Percentiles rank a stretch among this genome's conserved stretches.
Conservation (phyloP, 2,888 invertebrate species). For the Andrena haemorrhoa region DNA sequence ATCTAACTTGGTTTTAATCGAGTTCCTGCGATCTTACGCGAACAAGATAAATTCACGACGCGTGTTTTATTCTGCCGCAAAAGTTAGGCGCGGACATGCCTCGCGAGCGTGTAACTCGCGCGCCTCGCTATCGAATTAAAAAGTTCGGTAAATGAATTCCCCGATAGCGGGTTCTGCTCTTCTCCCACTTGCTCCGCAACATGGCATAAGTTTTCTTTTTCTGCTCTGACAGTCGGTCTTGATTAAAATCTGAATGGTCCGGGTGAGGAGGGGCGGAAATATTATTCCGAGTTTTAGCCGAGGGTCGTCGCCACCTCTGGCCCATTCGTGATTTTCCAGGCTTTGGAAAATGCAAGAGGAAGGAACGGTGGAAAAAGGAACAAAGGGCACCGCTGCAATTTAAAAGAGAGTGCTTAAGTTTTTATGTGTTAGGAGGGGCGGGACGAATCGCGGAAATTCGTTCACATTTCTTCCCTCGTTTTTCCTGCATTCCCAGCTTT, state of each 20-base stretch:
- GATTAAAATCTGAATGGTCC: conserved; percentile 70
- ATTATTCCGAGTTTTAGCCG: conserved; percentile 50
- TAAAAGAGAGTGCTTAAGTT: conserved; percentile 50
- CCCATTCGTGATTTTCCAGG: conserved; percentile 39
- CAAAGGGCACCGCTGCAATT: conserved; percentile 51
- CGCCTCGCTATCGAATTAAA: conserved; percentile 57
- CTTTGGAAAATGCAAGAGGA: conserved; percentile 35
- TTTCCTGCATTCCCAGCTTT: background rate
- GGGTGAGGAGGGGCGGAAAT: conserved; percentile 37
- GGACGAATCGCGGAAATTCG: conserved; percentile 54
- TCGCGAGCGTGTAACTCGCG: background rate
- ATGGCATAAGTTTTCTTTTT: conserved; percentile 48
- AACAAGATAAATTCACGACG: conserved; percentile 23
- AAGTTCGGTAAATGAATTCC: conserved; percentile 66
- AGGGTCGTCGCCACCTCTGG: conserved; percentile 12
- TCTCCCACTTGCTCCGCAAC: conserved; percentile 21
- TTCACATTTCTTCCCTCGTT: conserved; percentile 35
- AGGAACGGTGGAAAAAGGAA: conserved; percentile 28
- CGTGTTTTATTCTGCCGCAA: conserved; percentile 31
- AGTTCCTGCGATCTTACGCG: conserved; percentile 34
- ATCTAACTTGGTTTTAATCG: conserved; percentile 40
- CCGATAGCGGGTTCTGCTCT: conserved; percentile 29
- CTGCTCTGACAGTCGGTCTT: conserved; percentile 66
- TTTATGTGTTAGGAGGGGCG: conserved; percentile 39
- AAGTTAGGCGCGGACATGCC: conserved; percentile 8